Conservation (phyloP, 2,797 vertebrate species). For the Clarias laeviceps region DNA sequence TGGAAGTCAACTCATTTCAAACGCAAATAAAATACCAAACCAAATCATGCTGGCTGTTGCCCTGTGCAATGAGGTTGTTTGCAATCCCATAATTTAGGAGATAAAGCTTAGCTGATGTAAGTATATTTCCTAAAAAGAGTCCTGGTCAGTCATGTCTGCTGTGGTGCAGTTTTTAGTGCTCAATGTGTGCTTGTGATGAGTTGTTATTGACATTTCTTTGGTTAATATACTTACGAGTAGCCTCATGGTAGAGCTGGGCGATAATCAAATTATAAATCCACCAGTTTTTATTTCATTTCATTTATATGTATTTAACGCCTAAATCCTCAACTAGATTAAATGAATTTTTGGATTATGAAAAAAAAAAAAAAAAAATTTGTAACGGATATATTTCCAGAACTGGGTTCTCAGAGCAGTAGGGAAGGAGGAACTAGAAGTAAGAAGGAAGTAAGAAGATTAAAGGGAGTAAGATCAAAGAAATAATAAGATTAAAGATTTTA, state of each 20-base stretch:
- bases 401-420: neutral
- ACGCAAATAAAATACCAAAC: conserved; percentile 68
- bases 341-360: too few species aligned
- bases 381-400: neutral
- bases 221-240: neutral
- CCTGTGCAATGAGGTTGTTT: conserved; percentile 70
- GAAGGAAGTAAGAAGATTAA: neutral
- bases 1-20: conserved; percentile 69
- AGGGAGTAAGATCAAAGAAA: neutral
- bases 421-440: neutral
- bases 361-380: too few species aligned
- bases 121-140: conserved; percentile 67
- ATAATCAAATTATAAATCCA: neutral
- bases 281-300: neutral
- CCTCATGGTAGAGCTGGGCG: conserved; percentile 27
- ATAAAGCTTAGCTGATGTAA: conserved; percentile 68
- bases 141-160: conserved; percentile 62
- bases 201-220: conserved; percentile 8
- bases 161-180: conserved; percentile 58
- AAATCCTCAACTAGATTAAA: neutral
- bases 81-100: conserved; percentile 71
- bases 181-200: conserved; percentile 49
- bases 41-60: conserved; percentile 67
- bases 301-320: neutral
- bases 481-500: neutral